Conservation (phyloP, 2,113 vertebrate genomes). For the Drymodes brunneopygia region DNA sequence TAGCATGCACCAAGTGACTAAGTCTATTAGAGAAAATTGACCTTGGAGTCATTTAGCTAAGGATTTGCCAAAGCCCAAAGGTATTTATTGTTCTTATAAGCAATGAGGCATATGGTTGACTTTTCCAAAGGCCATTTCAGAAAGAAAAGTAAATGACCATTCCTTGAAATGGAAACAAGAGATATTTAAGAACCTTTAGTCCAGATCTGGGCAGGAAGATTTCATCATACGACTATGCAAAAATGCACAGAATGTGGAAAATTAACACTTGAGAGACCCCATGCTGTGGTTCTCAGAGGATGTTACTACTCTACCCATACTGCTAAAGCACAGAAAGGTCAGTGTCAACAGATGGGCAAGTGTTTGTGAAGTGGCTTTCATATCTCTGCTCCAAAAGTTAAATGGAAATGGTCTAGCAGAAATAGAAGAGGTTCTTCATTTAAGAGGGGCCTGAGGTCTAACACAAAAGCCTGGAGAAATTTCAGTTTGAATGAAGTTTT, state of each 20-base stretch:
- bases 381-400: background rate
- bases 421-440: background rate
- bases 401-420: background rate
- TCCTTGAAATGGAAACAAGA: slow-evolving; percentile 20
- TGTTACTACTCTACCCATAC: background rate
- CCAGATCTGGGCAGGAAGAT: background rate
- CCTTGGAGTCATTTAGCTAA: slow-evolving; percentile 23
- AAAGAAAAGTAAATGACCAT: slow-evolving; percentile 8
- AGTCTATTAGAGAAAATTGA: slow-evolving; percentile 31
- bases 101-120: slow-evolving; percentile 42
- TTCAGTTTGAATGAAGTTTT: background rate
- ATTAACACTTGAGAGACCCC: background rate
- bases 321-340: background rate
- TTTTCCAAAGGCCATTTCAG: slow-evolving; percentile 42
- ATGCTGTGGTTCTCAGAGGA: background rate
- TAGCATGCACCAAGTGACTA: background rate
- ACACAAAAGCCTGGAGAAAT: background rate
- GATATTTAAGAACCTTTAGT: background rate
- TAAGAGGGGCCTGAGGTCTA: background rate
- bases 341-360: background rate
- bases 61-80: slow-evolving; percentile 25
- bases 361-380: background rate
- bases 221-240: background rate
- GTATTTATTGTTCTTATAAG: slow-evolving; percentile 46
- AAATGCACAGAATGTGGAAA: background rate